Evolutionary conservation across 1,140 invertebrate genomes (phyloP).

Genomic region (Daktulosphaira vitifoliae): DNA sequence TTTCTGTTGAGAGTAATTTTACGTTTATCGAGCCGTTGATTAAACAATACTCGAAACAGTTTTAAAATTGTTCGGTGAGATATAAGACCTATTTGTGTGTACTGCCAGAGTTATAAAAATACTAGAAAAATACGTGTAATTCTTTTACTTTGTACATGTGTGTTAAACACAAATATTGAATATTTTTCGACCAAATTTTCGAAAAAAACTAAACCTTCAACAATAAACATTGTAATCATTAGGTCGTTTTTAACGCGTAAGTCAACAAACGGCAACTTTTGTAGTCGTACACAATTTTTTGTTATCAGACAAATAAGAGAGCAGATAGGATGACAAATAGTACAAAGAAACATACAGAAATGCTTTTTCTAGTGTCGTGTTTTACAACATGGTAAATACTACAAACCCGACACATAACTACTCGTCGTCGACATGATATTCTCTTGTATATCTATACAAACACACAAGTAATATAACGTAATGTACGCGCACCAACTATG

Average conservation of each 20-base stretch:
- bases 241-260: constrained; percentile 10
- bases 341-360: background rate
- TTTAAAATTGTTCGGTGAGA: no score
- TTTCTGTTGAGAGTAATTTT: no score
- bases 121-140: background rate
- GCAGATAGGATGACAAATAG: constrained; percentile 30
- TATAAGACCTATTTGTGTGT: no score
- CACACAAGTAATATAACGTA: no score
- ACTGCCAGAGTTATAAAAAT: no score
- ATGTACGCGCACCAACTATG: no score
- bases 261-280: constrained; percentile 1
- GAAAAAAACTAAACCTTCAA: constrained; percentile 10
- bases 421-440: constrained; percentile 9
- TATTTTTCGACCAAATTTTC: constrained; percentile 19
- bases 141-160: background rate
- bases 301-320: constrained; percentile 29
- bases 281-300: constrained; percentile 1
- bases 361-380: constrained; percentile 17
- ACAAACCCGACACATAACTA: background rate
- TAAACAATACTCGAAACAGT: no score
- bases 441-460: background rate
- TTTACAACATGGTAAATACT: constrained; percentile 33
- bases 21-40: no score
- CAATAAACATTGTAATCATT: constrained; percentile 26
- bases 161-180: constrained; percentile 25